Base-by-base conservation (phyloP, 2,797 vertebrate genomes). In the Takifugu rubripes region DNA sequence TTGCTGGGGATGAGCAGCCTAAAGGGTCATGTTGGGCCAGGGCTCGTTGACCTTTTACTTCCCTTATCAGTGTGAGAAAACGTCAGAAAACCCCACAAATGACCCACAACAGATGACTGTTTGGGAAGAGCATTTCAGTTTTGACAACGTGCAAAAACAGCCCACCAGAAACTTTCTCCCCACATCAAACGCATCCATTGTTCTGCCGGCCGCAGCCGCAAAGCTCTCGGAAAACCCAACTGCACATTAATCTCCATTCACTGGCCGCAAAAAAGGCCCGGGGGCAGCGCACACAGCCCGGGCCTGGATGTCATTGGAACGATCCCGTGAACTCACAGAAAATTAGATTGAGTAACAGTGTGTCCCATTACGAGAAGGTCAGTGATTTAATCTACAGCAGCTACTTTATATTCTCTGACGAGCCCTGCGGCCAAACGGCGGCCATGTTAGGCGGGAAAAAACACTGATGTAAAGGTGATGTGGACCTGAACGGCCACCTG, bases 291-390 rank as follows among this genome's bases (percentile, higher is more conserved):
- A 55, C 3, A 2, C 48, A 9, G 25, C 54, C 42, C 36, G 49
- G 57, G 55, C 56, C 62, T 40, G 25, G 56, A 50, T 78, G 63
- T 61, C 67, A 64, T 25, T 74, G 55, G 26, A 66, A 61, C 9
- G 56, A 77, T 59, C 51, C 31, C 52, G 1, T 54, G 54, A 75
- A 77, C 21, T 46, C 55, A 51, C n/a, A 77, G 54, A 74, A 75
- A 72, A 75, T 64, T 25, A 52, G 10, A 21, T 56, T 74, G 55
- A 44, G 53, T 59, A 62, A 56, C 54, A 62, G 56, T 63, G 26
- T 58, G 49, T 64, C 33, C 8, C 43, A 56, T 56, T 61, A 65
- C 52, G 64, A 58, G 36, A 70, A 69, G 66, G 68, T 77, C 54
- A 68, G 46, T 45, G 45, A 49, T 70, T 70, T 61, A 70, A 66